phyloP scores from a whole-genome alignment of 2,113 vertebrate genomes.

The Phylloscopus whistleri region DNA sequence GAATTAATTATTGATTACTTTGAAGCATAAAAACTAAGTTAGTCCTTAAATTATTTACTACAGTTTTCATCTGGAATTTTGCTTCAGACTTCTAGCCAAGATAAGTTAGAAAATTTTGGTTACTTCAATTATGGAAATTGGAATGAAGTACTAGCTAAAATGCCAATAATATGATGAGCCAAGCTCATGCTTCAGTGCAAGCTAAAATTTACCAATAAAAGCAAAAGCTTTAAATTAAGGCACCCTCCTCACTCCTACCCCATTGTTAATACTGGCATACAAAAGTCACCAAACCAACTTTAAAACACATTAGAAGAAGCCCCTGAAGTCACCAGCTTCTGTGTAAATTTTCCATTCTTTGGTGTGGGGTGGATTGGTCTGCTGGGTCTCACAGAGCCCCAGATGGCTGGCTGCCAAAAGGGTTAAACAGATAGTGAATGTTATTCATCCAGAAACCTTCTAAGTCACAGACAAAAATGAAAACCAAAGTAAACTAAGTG shows the following conservation, averaged over 20 bases:
- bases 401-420: not conserved
- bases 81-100: not conserved
- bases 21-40: not conserved
- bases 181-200: not conserved
- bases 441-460: not conserved
- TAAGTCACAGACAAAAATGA: not conserved
- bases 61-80: not conserved
- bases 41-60: not conserved
- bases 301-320: not conserved
- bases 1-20: not conserved
- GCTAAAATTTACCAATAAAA: not conserved
- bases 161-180: not conserved
- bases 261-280: not conserved
- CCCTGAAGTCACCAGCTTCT: not conserved
- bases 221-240: not conserved
- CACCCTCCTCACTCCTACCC: fast-evolving
- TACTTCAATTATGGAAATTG: not conserved
- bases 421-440: not conserved
- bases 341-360: not conserved
- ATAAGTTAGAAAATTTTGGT: not conserved
- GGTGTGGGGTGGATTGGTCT: not conserved
- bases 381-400: not conserved
- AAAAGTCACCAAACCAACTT: not conserved
- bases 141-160: not conserved
- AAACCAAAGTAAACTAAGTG: not conserved